phyloP scores from a whole-genome alignment of 2,113 vertebrate genomes.

The Cacatua alba region DNA sequence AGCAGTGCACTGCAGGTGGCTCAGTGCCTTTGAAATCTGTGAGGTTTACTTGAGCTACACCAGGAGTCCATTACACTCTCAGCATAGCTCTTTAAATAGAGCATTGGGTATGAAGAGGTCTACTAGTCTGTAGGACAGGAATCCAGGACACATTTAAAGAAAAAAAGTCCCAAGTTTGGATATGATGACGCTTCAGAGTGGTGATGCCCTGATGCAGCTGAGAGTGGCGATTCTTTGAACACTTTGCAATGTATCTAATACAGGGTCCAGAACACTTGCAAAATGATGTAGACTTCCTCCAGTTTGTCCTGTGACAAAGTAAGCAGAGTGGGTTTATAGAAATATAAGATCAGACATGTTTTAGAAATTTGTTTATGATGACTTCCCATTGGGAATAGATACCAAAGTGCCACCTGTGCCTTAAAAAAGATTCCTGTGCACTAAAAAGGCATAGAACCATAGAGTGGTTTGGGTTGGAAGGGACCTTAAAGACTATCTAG shows the following conservation, averaged over 20 bases:
- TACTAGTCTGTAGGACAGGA: neutral
- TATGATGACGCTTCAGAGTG: neutral
- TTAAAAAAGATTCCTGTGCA: neutral
- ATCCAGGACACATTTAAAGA: neutral
- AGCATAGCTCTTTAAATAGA: neutral
- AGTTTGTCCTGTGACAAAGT: neutral
- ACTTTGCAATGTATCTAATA: accelerated
- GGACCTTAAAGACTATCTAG: neutral
- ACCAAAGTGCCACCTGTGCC: neutral
- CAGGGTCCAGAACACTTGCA: neutral
- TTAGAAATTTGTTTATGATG: neutral
- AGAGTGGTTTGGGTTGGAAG: neutral
- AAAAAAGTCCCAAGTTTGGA: neutral
- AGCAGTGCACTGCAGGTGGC: neutral
- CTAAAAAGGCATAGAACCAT: neutral
- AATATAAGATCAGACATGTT: neutral
- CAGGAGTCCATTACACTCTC: neutral
- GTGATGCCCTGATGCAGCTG: neutral
- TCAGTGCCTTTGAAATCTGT: neutral
- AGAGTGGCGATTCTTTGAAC: accelerated
- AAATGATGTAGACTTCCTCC: neutral
- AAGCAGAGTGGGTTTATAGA: neutral
- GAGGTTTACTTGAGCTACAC: neutral
- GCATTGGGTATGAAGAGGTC: neutral
- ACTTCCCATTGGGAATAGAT: neutral